Evolutionary conservation across 2,797 vertebrate genomes (phyloP), one percentile per base, ranked within the genome.

Genomic region (Eulemur mongoz): DNA sequence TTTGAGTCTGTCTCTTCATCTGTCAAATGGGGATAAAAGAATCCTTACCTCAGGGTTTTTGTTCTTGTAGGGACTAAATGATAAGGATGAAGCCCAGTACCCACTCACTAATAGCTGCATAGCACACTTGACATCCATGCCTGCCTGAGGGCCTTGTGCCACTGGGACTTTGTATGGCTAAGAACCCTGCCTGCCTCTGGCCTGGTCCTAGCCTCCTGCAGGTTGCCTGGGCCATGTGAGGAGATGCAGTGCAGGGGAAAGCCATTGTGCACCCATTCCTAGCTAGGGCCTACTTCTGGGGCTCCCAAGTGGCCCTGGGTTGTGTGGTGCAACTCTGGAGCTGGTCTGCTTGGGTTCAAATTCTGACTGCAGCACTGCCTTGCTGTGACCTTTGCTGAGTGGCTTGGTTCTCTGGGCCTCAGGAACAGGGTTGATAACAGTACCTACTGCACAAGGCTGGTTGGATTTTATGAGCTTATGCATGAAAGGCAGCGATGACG

Each of bases 321-420:
- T 61, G 8, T 69, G 6, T 72, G 70, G 61, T 32, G 0, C 59
- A 89, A 50, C n/a, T 72, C 57, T 69, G 57, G 69, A 75, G 67
- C 50, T 25, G 27, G 35, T 90, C 94, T 92, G 27, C 67, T 63
- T 84, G 25, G 8, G 7, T 91, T 91, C 22, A 14, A 76, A 82
- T 81, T 63, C 48, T 82, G 38, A 85, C 63, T 72, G 38, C 23
- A 80, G 22, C 65, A 5, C 32, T 90, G 50, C 61, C 48, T 92
- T 61, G 65, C 67, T 65, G 38, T 70, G 45, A 63, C 48, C 65
- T 90, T 92, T 81, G 61, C 78, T 70, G 65, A 76, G 18, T 54
- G 69, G 73, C 65, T 88, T 88, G 67, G 61, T 82, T 83, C 50
- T 70, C 80, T 95, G 95, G 61, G n/a, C 83, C 72, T 93, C 40